A percentile compares a stretch with the other conserved stretches of the same genome.
These are phyloP conservation scores for Gryllus bimaculatus DNA, from an alignment of 1,140 invertebrate species.

Conservation along the genomic window DNA sequence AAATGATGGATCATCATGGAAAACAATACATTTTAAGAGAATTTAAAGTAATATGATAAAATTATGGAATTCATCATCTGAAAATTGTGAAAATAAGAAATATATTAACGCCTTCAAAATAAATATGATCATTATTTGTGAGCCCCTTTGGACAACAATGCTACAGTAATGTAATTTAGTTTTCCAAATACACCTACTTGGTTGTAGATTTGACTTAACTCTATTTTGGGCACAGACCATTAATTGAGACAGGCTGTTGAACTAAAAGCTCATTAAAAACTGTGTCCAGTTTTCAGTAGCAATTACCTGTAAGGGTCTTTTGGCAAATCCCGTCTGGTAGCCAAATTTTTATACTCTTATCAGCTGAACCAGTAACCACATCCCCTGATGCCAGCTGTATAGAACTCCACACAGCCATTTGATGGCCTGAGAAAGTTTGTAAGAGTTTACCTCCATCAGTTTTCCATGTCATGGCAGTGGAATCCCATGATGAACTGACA, in stretches of 20 bases:
- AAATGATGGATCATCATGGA: too few species aligned
- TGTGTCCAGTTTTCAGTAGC: too few species aligned
- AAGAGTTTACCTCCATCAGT: conserved; percentile 39
- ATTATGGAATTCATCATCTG: background rate
- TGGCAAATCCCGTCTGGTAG: conserved; percentile 44
- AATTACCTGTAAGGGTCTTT: conserved; percentile 39
- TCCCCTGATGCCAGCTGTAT: conserved; percentile 46
- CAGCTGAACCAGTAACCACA: conserved; percentile 80
- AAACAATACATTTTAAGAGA: background rate
- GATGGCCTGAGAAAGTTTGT: conserved; percentile 20
- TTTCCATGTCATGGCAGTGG: conserved; percentile 72
- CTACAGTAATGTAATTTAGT: too few species aligned
- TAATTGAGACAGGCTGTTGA: too few species aligned
- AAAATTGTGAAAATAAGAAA: conserved; percentile 14
- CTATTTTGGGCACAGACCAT: background rate
- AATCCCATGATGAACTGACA: conserved; percentile 85
- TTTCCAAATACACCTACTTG: too few species aligned
- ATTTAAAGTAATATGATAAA: background rate
- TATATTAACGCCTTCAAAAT: too few species aligned
- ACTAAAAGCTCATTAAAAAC: too few species aligned
- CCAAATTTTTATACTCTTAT: conserved; percentile 84
- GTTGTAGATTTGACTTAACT: too few species aligned
- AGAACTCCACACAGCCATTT: conserved; percentile 66
- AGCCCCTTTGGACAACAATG: too few species aligned
- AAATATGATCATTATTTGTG: too few species aligned